Conservation (phyloP, 2,888 invertebrate species). For the Cephus pulcher region DNA sequence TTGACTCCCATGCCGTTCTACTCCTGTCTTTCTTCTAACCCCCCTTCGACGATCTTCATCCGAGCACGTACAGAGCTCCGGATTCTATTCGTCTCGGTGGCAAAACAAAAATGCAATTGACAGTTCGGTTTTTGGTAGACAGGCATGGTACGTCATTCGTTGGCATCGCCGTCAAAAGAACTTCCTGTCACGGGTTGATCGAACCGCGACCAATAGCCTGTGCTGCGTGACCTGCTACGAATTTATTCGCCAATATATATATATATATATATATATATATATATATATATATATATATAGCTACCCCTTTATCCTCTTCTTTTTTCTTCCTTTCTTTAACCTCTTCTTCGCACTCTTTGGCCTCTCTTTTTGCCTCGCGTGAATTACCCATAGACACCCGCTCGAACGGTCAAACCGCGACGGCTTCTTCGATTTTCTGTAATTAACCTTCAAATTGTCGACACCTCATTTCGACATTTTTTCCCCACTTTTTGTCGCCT, state of each 20-base stretch:
- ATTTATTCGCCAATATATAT: conserved; percentile 15
- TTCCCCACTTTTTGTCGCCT: neutral
- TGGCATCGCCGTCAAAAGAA: conserved; percentile 36
- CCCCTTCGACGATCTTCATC: conserved; percentile 55
- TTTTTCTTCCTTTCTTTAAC: conserved; percentile 7
- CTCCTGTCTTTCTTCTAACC: conserved; percentile 27
- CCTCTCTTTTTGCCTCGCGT: conserved; percentile 11
- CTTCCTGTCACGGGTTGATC: conserved; percentile 43
- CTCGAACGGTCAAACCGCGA: conserved; percentile 20
- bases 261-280: neutral
- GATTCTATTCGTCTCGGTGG: conserved; percentile 9
- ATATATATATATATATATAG: neutral
- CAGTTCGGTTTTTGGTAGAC: conserved; percentile 28
- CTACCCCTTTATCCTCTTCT: neutral
- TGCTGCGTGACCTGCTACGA: conserved; percentile 29
- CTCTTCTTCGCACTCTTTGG: conserved; percentile 15
- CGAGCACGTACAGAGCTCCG: conserved; percentile 36
- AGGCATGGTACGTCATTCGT: conserved; percentile 20
- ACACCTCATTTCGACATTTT: conserved; percentile 3
- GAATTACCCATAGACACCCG: conserved; percentile 18
- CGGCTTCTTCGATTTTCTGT: conserved; percentile 32
- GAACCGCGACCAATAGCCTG: conserved; percentile 45
- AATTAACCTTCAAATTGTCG: conserved; percentile 47
- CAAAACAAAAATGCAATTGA: conserved; percentile 28
- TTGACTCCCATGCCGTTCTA: neutral